These are phyloP conservation scores for Puffinus mauretanicus DNA, from an alignment of 2,113 vertebrate species.

Conservation along the genomic window DNA sequence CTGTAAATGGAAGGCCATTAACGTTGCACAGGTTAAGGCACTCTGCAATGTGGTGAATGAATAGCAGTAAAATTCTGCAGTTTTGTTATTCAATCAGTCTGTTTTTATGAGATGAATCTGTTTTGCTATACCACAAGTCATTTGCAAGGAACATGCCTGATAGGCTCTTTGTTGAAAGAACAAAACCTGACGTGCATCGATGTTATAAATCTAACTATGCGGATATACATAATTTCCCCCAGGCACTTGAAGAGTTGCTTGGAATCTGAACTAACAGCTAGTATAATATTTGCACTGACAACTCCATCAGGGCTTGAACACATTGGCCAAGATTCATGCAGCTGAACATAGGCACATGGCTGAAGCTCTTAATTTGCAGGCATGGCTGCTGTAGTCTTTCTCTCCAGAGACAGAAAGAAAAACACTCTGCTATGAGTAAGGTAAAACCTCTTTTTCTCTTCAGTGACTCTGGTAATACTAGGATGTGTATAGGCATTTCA, in stretches of 20 bases:
- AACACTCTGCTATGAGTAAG: neutral
- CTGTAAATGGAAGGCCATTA: neutral
- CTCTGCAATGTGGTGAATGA: neutral
- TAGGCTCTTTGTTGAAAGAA: neutral
- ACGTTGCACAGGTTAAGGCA: neutral
- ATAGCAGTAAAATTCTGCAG: neutral
- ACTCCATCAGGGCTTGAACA: neutral
- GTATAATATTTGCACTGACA: neutral
- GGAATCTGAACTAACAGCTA: neutral
- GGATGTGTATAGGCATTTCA: neutral
- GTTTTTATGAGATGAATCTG: neutral
- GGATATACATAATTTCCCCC: neutral
- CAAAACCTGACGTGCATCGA: neutral
- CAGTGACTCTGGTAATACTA: neutral
- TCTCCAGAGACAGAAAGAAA: neutral
- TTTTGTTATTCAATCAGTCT: neutral
- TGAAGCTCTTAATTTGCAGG: neutral
- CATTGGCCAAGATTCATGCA: neutral
- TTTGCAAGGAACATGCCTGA: neutral
- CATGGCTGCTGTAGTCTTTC: neutral
- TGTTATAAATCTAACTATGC: neutral
- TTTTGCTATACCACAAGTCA: neutral
- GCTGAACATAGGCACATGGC: neutral
- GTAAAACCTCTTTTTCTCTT: neutral
- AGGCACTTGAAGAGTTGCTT: neutral